Conservation (phyloP, 1,140 invertebrate species). For the Venturia canescens region DNA sequence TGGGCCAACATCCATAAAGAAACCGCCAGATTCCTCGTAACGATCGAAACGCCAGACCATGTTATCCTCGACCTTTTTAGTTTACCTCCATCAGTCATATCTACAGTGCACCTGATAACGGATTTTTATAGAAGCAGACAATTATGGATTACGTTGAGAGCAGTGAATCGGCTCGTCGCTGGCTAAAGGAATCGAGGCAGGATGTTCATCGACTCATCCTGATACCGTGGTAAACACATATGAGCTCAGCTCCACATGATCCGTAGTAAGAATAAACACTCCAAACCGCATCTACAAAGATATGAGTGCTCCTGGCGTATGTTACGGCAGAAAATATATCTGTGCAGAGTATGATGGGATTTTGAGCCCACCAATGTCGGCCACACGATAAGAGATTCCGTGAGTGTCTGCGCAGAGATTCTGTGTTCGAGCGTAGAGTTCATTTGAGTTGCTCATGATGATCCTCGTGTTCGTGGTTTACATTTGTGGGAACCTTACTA, state of each 20-base stretch:
- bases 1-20: constrained; percentile 1
- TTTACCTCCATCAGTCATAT: not conserved
- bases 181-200: constrained; percentile 4
- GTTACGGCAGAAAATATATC: not conserved
- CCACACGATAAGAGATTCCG: not conserved
- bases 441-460: not conserved
- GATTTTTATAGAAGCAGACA: not conserved
- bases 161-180: not conserved
- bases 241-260: not conserved
- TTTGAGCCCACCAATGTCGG: not conserved
- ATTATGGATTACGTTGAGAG: not conserved
- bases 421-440: not conserved
- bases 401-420: not conserved
- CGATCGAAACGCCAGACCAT: constrained; percentile 7
- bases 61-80: not conserved
- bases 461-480: not conserved
- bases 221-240: not conserved
- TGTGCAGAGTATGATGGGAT: not conserved
- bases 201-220: not conserved
- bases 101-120: constrained; percentile 18
- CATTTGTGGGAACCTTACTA: constrained; percentile 12
- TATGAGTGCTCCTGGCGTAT: not conserved
- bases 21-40: constrained; percentile 1
- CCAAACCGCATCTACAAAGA: not conserved
- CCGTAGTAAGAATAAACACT: not conserved